These are phyloP conservation scores for Hydrochoerus hydrochaeris DNA, from an alignment of 2,113 vertebrate genomes.

Conservation along the genomic window DNA sequence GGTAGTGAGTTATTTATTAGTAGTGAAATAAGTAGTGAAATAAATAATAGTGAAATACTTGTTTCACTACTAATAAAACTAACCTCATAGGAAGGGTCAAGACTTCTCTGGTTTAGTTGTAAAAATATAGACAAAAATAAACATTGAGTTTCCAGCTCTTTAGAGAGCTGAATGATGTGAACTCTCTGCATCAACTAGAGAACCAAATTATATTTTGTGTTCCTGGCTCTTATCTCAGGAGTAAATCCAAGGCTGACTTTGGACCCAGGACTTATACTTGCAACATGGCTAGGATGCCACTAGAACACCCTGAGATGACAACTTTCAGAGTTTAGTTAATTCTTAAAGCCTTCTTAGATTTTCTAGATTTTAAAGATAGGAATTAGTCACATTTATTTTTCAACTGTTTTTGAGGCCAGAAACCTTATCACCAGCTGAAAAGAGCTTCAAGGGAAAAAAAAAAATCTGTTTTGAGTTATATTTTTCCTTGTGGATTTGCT, in stretches of 20 bases:
- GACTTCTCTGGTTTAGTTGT: not conserved
- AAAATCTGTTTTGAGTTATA: constrained; percentile 78
- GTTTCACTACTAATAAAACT: no score
- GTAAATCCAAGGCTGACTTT: constrained; percentile 25
- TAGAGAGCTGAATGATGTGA: not conserved
- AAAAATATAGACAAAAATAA: not conserved
- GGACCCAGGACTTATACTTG: not conserved
- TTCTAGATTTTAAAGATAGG: constrained; percentile 56
- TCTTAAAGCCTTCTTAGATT: constrained; percentile 10
- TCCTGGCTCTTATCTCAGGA: constrained; percentile 39
- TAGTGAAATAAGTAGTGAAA: not conserved
- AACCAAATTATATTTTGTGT: constrained; percentile 26
- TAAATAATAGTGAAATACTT: no score
- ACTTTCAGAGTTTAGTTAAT: not conserved
- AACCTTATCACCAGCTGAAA: constrained; percentile 72
- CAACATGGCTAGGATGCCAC: not conserved
- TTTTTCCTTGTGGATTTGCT: constrained; percentile 76
- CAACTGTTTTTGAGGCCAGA: constrained; percentile 73
- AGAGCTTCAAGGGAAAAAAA: constrained; percentile 48
- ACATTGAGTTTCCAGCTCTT: not conserved
- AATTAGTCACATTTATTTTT: constrained; percentile 73
- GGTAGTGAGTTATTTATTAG: not conserved
- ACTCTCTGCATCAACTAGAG: constrained; percentile 27
- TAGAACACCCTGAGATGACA: not conserved
- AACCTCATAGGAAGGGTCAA: not conserved